Conservation (phyloP, 2,113 vertebrate genomes). For the Spermophilus dauricus region DNA sequence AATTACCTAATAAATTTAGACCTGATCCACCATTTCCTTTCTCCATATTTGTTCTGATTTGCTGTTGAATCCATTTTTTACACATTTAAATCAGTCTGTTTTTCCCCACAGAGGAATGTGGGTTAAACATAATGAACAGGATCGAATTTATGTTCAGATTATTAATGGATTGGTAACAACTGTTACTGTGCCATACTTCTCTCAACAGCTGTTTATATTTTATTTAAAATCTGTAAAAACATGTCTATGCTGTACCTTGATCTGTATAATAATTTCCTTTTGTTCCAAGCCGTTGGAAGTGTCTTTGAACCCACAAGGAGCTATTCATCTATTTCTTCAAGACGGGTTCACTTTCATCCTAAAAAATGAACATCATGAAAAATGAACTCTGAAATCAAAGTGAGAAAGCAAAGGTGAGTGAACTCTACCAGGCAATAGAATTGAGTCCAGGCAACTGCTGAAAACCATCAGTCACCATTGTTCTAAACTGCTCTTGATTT, state of each 20-base stretch:
- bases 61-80: conserved; percentile 83
- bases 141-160: conserved; percentile 83
- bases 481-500: conserved; percentile 85
- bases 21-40: conserved; percentile 78
- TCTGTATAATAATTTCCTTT: conserved; percentile 89
- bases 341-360: conserved; percentile 86
- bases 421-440: conserved; percentile 80
- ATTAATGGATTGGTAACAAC: conserved; percentile 88
- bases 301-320: conserved; percentile 87
- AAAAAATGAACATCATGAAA: conserved; percentile 87
- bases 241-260: conserved; percentile 86
- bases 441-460: conserved; percentile 81
- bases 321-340: conserved; percentile 87
- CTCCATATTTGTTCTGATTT: conserved; percentile 75
- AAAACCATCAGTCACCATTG: conserved; percentile 86
- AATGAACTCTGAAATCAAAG: conserved; percentile 88
- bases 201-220: conserved; percentile 89
- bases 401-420: conserved; percentile 85
- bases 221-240: conserved; percentile 89
- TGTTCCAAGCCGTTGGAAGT: conserved; percentile 85
- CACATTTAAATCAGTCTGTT: conserved; percentile 78
- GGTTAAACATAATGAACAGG: conserved; percentile 81
- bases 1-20: conserved; percentile 85
- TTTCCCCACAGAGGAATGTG: conserved; percentile 82
- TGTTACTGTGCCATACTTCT: conserved; percentile 79